A percentile compares a stretch with the other conserved stretches of the same genome.
Evolutionary conservation across 2,888 invertebrate genomes (phyloP).

Genomic region (Lasiommata megera): DNA sequence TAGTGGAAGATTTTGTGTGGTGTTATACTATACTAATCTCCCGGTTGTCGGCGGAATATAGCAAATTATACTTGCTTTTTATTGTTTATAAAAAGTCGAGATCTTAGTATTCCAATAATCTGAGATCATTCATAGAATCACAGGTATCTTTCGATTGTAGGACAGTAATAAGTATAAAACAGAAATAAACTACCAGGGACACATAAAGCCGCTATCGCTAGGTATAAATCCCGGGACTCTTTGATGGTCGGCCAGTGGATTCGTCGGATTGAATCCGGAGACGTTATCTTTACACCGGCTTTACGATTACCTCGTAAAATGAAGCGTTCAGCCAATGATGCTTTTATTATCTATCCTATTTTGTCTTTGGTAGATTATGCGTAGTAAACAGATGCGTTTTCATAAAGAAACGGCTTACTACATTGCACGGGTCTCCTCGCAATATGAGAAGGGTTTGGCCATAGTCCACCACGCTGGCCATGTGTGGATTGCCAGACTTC

Average conservation of each 20-base stretch:
- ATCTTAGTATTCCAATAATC: neutral
- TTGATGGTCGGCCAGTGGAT: conserved; percentile 37
- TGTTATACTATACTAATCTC: too few relatives aligned
- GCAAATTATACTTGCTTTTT: too few relatives aligned
- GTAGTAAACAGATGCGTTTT: neutral
- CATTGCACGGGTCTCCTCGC: too few relatives aligned
- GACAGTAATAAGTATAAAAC: neutral
- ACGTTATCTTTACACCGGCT: conserved; percentile 36
- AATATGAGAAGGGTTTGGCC: too few relatives aligned
- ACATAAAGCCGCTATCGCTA: conserved; percentile 6
- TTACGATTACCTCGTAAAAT: conserved; percentile 49
- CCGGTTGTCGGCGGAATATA: too few relatives aligned
- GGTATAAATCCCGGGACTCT: conserved; percentile 26
- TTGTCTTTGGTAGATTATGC: neutral
- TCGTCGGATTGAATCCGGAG: conserved; percentile 36
- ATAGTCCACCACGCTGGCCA: too few relatives aligned
- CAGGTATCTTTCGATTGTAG: too few relatives aligned
- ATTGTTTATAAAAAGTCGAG: too few relatives aligned
- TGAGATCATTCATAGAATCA: too few relatives aligned
- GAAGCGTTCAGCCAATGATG: conserved; percentile 11
- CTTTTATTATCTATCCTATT: conserved; percentile 7
- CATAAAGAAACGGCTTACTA: too few relatives aligned
- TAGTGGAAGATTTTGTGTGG: too few relatives aligned
- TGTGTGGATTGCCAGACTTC: too few relatives aligned
- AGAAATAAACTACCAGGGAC: conserved; percentile 1